A percentile compares a stretch with the other conserved stretches of the same genome.
Evolutionary conservation across 2,888 invertebrate species (phyloP).

Genomic region (Stictocephala bisonia): DNA sequence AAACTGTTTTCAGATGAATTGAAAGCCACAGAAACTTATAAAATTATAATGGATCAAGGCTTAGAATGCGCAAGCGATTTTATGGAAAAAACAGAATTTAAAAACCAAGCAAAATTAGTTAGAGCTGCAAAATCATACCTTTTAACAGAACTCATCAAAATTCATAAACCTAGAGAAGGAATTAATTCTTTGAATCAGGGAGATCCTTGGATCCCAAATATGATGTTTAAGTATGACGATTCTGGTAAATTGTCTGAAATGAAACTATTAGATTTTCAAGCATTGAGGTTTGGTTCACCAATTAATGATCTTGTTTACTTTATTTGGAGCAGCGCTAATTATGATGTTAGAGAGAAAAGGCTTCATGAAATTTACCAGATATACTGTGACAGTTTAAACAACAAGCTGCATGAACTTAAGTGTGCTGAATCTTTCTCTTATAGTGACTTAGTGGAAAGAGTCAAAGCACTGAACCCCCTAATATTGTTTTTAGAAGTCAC

Average conservation of each 20-base stretch:
- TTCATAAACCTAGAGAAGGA: not conserved
- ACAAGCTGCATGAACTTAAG: not conserved
- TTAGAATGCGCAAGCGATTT: not conserved
- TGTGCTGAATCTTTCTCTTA: constrained; percentile 4
- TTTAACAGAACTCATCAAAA: not conserved
- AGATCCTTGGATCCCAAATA: constrained; percentile 34
- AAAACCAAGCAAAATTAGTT: constrained; percentile 1
- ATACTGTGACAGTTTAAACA: constrained; percentile 21
- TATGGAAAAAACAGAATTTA: not conserved
- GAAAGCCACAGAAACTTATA: not conserved
- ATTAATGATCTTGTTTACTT: constrained; percentile 20
- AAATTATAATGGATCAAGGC: not conserved
- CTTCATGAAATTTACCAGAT: constrained; percentile 18
- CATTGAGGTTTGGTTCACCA: constrained; percentile 1
- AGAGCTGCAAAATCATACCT: not conserved
- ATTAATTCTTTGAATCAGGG: constrained; percentile 33
- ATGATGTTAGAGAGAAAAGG: not conserved
- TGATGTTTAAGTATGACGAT: constrained; percentile 35
- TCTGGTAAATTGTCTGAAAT: not conserved
- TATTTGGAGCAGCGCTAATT: constrained; percentile 20
- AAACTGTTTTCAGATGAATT: constrained; percentile 12
- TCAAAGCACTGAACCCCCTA: not conserved
- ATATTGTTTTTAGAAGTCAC: too few relatives aligned
- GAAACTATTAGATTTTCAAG: constrained; percentile 35
- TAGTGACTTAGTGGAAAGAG: not conserved